Evolutionary conservation across 2,888 invertebrate genomes (phyloP), one percentile per base, ranked within the genome.

Genomic region (Ethmia dodecea): DNA sequence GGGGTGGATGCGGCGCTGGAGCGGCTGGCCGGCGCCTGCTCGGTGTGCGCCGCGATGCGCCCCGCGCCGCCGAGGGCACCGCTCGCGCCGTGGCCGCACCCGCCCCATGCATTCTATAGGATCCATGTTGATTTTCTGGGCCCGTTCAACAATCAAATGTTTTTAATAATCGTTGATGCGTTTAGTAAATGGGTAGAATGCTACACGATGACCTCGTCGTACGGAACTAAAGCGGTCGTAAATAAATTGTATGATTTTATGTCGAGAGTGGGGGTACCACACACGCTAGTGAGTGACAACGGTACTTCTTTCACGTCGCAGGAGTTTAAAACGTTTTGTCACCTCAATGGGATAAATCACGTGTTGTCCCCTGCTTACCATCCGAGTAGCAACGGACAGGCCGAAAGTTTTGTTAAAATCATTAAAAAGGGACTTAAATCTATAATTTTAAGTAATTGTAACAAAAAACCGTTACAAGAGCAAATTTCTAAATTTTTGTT

Each of bases 181-280:
- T 43, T 37, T 30, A 34, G 35, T 10, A 54, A 52, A 31, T 52
- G 55, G 47, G 43, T 52, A 1, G 46, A 54, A 37, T 38, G 29
- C 8, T 55, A 50, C 25, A 30, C 38, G 1, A 43, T 54, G 43
- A 31, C 16, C 8, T 14, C 20, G 1, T 14, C 31, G 0, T 26
- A 27, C 13, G 13, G 13, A 8, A 36, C 47, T 0, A 35, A 24
- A 14, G 33, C 35, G 1, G 39, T 44, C 2, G 40, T 47, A 16
- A 12, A 13, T 3, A 45, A 44, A 13, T 24, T 44, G 11, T 22
- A 18, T 9, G 38, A 44, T 3, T 32, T 38, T 4, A 38, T 44
- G 28, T 41, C 43, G 5, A 10, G 37, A 1, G 31, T 37, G 5
- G 43, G 43, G 0, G 15, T 43, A 3, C 33, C 35, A 0, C 12